Evolutionary conservation across 1,140 invertebrate species (phyloP), one percentile per base, ranked within the genome.

Genomic region (Brachionus angularis): DNA sequence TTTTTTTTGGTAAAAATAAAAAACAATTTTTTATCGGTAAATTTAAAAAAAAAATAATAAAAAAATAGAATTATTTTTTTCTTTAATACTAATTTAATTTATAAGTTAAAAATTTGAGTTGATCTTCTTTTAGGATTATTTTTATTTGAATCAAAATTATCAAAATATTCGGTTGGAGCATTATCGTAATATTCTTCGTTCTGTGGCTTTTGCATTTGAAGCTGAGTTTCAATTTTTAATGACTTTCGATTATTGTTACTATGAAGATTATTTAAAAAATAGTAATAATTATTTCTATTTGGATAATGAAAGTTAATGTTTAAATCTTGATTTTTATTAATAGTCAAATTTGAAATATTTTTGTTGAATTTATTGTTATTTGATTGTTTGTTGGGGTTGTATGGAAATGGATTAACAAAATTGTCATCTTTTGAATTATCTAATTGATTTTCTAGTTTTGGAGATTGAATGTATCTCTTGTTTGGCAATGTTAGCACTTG

Each of bases 1-100:
- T 58, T 55, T 58, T 39, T 58, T 58, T 5, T 36, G 53, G 53
- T 39, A 58, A 55, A 58, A 58, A 58, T 58, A 58, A 58, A 58
- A 58, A 39, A 29, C 25, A 29, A 39, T 39, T 58, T 21, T 7
- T 39, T 58, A 39, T 58, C 36, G 36, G 39, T 34, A 58, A 34
- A 58, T 58, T 58, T 39, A 58, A 23, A 58, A 58, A 55, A 55
- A 50, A 50, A 58, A 39, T 39, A n/a, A n/a, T n/a, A n/a, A n/a
- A n/a, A n/a, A n/a, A n/a, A n/a, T n/a, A n/a, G 2, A 47, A n/a
- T 47, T 8, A 47, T 5, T 36, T 16, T 12, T 55, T 55, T 34
- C n/a, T 33, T 31, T 55, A 55, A 55, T 55, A 55, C 52, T 55
- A 55, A 33, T 14, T n/a, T 33, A 16, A 39, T 21, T 58, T 39